Base-by-base conservation (phyloP, 1,140 invertebrate species). In the Drosophila pruinosa region DNA sequence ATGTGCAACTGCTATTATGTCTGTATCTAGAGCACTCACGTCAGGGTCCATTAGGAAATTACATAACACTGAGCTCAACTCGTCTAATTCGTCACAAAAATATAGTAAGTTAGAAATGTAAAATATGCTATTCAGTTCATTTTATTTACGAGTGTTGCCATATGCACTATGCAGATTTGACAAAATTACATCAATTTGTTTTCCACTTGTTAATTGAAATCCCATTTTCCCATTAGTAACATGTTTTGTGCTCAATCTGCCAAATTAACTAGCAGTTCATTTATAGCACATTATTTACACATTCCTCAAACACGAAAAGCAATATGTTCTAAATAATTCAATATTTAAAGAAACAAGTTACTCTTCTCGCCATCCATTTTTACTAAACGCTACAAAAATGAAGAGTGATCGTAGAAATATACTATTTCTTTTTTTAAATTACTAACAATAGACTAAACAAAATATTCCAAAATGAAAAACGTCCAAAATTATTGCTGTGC, bases 151-250 rank as follows among this genome's bases (percentile, higher is more conserved):
- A n/a, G n/a, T n/a, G n/a, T 57, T 54, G 39, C 38, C 12, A 38
- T 48, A 64, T 41, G 43, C 43, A 65, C 57, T 65, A 50, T 56
- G 19, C 19, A 41, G 12, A 65, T 71, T 64, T 71, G 14, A 10
- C 26, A 57, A 36, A 39, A 57, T 64, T 52, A 36, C 7, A 59
- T 47, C 50, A 59, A 57, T 68, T 43, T 50, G 54, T 56, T 62
- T 57, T 36, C 50, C 41, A 28, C 28, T 52, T n/a, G 47, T 59
- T 70, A 74, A 74, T 64, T 74, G 67, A 70, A 64, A 74, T 58
- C 52, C 45, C 70, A 74, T 64, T 63, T 4, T 10, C 7, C 12
- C n/a, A 12, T 28, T 17, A 31, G 12, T 54, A 58, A 39, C 21
- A 69, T 50, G 41, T 54, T 73, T 63, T 53, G 52, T 28, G 65